Evolutionary conservation across 2,888 invertebrate species (phyloP), one percentile per base, ranked within the genome.

Genomic region (Holacanthella duospinosa): DNA sequence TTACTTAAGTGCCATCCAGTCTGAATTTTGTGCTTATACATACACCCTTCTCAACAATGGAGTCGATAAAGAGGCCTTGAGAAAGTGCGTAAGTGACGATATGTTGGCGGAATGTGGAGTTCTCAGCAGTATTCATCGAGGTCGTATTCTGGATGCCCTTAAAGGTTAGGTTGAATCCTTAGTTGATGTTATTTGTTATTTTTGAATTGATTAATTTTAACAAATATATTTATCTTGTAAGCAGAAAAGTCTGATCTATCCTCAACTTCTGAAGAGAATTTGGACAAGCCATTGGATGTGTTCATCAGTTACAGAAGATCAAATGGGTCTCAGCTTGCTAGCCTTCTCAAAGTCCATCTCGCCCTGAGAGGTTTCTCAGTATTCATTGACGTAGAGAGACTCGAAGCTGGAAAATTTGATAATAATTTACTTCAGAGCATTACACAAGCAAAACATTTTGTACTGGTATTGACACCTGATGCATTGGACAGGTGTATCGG

Each of bases 341-440:
- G 91, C 81, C 81, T 93, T 74, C 82, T 99, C 69, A 97, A 97
- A 80, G 97, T 99, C 43, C 96, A 99, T 76, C 83, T 99, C 59
- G 94, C 97, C 78, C 80, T 99, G 66, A 82, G 95, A 74, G 95
- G 95, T 1, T 97, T 94, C 79, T 87, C 92, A 28, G 96, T 96
- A 28, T 99, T 99, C 78, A 94, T 99, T 71, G 99, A 99, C 76
- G 97, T 99, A 63, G 99, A 99, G 78, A 83, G 95, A 73, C 80
- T 99, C 66, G 93, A 96, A 78, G 99, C 97, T 28, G 99, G 99
- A 53, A 99, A 99, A 80, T 99, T 99, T 78, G 97, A 99, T 78
- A 96, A 96, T 76, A 95, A 95, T 76, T 81, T 99, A 58, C 81
- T 99, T 68, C 93, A 95, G 79, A 96, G 95, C 79, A 96, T 99